phyloP scores from a whole-genome alignment of 2,113 vertebrate genomes.

The Anser brachyrhynchus region DNA sequence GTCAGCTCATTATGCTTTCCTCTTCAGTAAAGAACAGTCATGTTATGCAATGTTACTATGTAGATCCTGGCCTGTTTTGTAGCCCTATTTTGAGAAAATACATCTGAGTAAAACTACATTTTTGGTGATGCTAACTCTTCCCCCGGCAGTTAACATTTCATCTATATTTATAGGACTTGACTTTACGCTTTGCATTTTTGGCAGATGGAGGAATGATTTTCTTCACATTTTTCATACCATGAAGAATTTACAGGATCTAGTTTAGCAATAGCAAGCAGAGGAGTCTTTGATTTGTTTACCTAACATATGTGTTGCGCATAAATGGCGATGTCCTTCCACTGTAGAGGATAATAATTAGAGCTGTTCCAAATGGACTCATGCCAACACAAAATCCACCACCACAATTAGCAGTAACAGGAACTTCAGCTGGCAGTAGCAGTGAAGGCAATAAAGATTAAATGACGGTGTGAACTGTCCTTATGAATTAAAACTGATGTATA shows the following conservation, averaged over 20 bases:
- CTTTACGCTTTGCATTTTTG: slow-evolving; percentile 1
- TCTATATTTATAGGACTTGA: slow-evolving; percentile 24
- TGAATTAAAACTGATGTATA: not conserved
- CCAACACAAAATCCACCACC: slow-evolving; percentile 42
- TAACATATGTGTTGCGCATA: not conserved
- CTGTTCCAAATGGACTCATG: slow-evolving; percentile 35
- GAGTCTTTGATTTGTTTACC: slow-evolving; percentile 28
- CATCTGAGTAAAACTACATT: slow-evolving; percentile 28
- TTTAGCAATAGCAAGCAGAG: slow-evolving; percentile 1
- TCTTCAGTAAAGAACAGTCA: not conserved
- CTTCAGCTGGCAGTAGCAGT: slow-evolving; percentile 31
- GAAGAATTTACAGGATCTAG: not conserved
- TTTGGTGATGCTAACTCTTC: slow-evolving; percentile 25
- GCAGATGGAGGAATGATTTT: slow-evolving; percentile 19
- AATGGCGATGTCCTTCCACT: slow-evolving; percentile 22
- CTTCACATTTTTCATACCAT: slow-evolving; percentile 7
- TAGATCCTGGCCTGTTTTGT: not conserved
- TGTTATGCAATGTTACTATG: slow-evolving; percentile 28
- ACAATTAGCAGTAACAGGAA: slow-evolving; percentile 13
- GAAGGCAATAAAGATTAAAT: slow-evolving; percentile 16
- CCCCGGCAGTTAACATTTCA: not conserved
- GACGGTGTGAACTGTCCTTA: not conserved
- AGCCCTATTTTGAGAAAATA: slow-evolving; percentile 41
- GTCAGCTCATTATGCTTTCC: not conserved
- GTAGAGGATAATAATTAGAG: not conserved